Evolutionary conservation across 1,140 invertebrate species (phyloP).

Genomic region (Pogonomyrmex californicus): DNA sequence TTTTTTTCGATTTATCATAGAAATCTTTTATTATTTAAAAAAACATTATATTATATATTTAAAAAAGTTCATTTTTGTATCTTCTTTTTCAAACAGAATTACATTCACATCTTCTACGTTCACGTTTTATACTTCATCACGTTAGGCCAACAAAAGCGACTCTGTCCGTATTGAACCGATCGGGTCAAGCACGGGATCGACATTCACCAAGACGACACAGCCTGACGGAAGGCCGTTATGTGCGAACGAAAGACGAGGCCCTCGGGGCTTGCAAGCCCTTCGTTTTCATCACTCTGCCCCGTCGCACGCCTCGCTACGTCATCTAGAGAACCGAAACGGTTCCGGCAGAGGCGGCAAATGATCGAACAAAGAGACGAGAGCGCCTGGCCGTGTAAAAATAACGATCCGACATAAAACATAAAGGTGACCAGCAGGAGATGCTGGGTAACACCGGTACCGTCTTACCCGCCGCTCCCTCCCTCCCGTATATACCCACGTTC

Average conservation of each 20-base stretch:
- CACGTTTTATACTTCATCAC: background rate
- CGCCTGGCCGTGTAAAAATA: slow-evolving; percentile 51
- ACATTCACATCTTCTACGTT: background rate
- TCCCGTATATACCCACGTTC: background rate
- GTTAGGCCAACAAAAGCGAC: background rate
- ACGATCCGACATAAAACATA: slow-evolving; percentile 51
- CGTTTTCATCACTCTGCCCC: slow-evolving; percentile 29
- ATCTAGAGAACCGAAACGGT: slow-evolving; percentile 35
- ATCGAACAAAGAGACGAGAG: slow-evolving; percentile 61
- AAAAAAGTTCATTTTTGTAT: background rate
- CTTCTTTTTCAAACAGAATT: background rate
- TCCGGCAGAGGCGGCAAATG: slow-evolving; percentile 52
- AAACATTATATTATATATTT: background rate
- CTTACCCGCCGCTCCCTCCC: background rate
- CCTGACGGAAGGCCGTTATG: slow-evolving; percentile 64
- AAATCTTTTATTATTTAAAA: background rate
- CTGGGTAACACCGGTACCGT: slow-evolving; percentile 20
- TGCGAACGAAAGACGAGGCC: slow-evolving; percentile 64
- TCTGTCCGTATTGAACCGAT: slow-evolving; percentile 59
- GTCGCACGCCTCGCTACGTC: slow-evolving; percentile 30
- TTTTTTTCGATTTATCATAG: background rate
- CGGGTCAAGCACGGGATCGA: slow-evolving; percentile 36
- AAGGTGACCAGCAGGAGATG: slow-evolving; percentile 45
- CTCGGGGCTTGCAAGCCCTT: slow-evolving; percentile 35
- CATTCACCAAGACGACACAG: slow-evolving; percentile 51